Evolutionary conservation across 2,797 vertebrate species (phyloP), one percentile per base, ranked within the genome.

Genomic region (Artibeus lituratus): DNA sequence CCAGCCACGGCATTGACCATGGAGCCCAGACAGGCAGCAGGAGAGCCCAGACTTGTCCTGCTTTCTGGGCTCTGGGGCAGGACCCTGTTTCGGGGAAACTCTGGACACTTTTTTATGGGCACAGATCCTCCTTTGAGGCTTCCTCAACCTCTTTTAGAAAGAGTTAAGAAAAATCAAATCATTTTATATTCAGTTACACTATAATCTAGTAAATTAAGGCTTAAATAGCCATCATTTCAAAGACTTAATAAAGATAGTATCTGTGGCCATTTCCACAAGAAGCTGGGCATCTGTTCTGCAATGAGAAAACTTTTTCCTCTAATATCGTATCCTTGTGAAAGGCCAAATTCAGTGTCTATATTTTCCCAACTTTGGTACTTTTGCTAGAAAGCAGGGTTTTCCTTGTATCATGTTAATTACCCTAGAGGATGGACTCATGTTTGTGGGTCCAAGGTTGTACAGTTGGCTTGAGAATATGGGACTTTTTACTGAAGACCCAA

Each of bases 161-260:
- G n/a, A 44, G 3, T 53, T 78, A 55, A 70, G 84, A 39, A 94
- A 94, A 55, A 70, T 37, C 16, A 69, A 35, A 57, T 57, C 19
- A 49, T n/a, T 86, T 82, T 62, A 37, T 26, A 7, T 57, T 32
- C 62, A 42, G 55, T 73, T 67, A 51, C 8, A 49, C 18, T 72
- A 83, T 62, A 10, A 87, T 49, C 24, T 53, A 76, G 70, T 62
- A 65, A 82, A 37, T 59, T 74, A 51, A 67, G 35, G 12, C 55
- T 72, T 78, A 65, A 51, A 35, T 82, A 29, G 53, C 5, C 35
- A 18, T 53, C 6, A 35, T 39, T 42, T 65, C 26, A 55, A 77
- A 82, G 70, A 82, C 22, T 82, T 90, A 49, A 77, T 76, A 29
- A 59, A 67, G 57, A 70, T 39, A 39, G 5, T 55, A 77, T 78